Conservation (phyloP, 2,113 vertebrate species). For the Rhinopomastus cyanomelas region DNA sequence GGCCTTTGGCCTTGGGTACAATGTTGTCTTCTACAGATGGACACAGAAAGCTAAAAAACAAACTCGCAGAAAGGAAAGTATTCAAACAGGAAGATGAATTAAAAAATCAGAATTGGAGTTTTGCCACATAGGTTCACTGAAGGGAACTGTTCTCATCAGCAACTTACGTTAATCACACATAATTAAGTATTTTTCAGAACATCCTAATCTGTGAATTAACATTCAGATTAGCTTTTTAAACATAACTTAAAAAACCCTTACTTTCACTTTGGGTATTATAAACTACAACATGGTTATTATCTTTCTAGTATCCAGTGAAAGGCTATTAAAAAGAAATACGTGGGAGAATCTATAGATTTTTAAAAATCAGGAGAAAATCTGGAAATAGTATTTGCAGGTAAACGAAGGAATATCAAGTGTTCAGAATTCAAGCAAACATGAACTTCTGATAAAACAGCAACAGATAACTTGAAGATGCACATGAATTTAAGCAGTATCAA, state of each 20-base stretch:
- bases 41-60: background rate
- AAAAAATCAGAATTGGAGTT: background rate
- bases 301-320: background rate
- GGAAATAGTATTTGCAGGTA: background rate
- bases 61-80: background rate
- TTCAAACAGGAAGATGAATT: background rate
- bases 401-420: background rate
- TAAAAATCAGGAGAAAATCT: background rate
- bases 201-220: background rate
- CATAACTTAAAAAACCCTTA: background rate
- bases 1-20: background rate
- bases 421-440: background rate
- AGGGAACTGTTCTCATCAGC: background rate
- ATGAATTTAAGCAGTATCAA: background rate
- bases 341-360: background rate
- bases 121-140: background rate
- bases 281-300: background rate
- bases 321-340: background rate
- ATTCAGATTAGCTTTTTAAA: background rate
- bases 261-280: background rate
- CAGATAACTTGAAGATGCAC: background rate
- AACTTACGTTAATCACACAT: background rate
- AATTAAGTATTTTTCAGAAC: background rate
- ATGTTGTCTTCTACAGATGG: background rate
- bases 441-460: background rate